Percentiles rank a stretch among this genome's conserved stretches.
phyloP scores from a whole-genome alignment of 2,888 invertebrate species.

The Campoletis raptor region DNA sequence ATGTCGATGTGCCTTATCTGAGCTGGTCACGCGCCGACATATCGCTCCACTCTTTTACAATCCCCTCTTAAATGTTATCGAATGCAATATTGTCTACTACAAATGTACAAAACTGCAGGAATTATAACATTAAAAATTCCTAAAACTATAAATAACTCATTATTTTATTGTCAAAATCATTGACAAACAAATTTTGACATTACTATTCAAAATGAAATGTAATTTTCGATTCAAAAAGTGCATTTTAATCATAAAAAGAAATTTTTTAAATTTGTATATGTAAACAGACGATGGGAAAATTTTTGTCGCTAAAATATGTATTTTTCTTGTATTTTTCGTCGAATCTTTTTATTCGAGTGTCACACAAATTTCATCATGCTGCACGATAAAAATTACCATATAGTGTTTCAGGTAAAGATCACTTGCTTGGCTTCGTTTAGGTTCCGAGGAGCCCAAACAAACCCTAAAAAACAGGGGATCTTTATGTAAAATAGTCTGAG shows the following conservation, averaged over 20 bases:
- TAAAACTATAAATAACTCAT: not conserved
- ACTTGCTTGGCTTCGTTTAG: too few relatives aligned
- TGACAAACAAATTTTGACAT: too few relatives aligned
- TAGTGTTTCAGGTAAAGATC: too few relatives aligned
- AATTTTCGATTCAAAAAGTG: not conserved
- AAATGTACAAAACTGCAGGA: not conserved
- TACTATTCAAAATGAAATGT: too few relatives aligned
- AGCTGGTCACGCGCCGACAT: slow-evolving; percentile 60
- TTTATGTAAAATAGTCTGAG: not conserved
- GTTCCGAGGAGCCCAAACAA: too few relatives aligned
- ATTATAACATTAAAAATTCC: not conserved
- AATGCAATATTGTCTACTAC: not conserved
- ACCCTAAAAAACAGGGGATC: not conserved
- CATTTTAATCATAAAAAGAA: not conserved
- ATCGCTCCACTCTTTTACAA: slow-evolving; percentile 14
- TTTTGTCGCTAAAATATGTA: not conserved
- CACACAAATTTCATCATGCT: too few relatives aligned
- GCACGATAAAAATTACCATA: too few relatives aligned
- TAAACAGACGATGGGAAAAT: not conserved
- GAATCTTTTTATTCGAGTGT: too few relatives aligned
- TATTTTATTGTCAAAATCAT: not conserved
- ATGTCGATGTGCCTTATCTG: slow-evolving; percentile 65
- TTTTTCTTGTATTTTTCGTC: too few relatives aligned
- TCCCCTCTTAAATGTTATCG: not conserved
- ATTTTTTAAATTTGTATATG: not conserved